Base-by-base conservation (phyloP, 1,140 invertebrate species). In the Drosophila pruinosa region DNA sequence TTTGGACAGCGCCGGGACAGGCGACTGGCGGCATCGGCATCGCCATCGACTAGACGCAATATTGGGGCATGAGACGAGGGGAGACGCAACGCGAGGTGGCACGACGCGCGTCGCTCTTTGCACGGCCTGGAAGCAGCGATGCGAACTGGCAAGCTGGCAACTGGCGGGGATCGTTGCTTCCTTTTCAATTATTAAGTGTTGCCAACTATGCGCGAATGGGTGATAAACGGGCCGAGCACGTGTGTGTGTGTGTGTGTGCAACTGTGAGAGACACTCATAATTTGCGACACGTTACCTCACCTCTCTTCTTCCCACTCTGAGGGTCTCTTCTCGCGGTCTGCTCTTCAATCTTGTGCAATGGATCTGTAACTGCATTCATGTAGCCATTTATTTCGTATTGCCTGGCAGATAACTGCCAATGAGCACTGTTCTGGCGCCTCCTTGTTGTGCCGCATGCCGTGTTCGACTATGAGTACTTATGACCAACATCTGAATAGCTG, bases 101-200 rank as follows among this genome's bases (percentile, higher is more conserved):
- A 2, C 4, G 31, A 36, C 1, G 56, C 7, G 50, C 38, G 4
- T 15, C 12, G 36, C 38, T 4, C 10, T 3, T n/a, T 10, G 62
- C 52, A 17, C n/a, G n/a, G 31, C 31, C 31, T 45, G 26, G 50
- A 54, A 45, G 70, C 70, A 71, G 47, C 70, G 62, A 59, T 52
- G 68, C 68, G 43, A 65, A 61, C 61, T 78, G 78, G 78, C 56
- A 31, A 12, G 14, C 14, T 14, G 36, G 19, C n/a, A 75, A 67
- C 69, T 48, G 57, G 57, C 43, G 70, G 31, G 64, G 76, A 85
- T 85, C 81, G 70, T 71, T 75, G 74, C 82, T 86, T 86, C 81
- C 81, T 88, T 86, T 88, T 88, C 74, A 88, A 86, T 86, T 86
- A 86, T 86, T 88, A 81, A 88, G 82, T 86, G 82, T 73, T 73